Base-by-base conservation (phyloP, 2,888 invertebrate species). In the Mylabris sibirica region DNA sequence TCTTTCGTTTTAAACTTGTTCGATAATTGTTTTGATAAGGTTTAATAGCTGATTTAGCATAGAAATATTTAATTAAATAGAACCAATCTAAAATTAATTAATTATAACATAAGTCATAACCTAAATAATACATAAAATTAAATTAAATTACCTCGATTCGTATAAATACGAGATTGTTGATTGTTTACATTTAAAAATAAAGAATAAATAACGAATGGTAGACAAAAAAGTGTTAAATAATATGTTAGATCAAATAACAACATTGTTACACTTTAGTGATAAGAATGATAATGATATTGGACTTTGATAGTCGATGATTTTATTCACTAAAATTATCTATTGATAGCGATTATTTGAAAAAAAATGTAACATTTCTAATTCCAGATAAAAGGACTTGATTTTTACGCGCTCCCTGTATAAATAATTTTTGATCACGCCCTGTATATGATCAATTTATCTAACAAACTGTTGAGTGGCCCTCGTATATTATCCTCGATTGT, bases 201-300 rank as follows among this genome's bases (percentile, higher is more conserved):
- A 22, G 77, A 72, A 67, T 82, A 82, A n/a, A 76, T 20, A 8
- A 81, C 75, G 49, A 82, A 72, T 2, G 81, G 81, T 12, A 78
- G 67, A 12, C 78, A 41, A 57, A 81, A 77, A 44, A 83, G 72
- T 1, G 77, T 74, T 35, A 74, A 66, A 64, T 77, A 80, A 71
- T 80, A 81, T 11, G 70, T 63, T 22, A 72, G 41, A 65, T 70
- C 57, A 14, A 68, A 44, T 57, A 68, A 61, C 8, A 64, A n/a
- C 44, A 64, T 60, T 66, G 57, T 69, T 49, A 57, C 34, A 53
- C 3, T 24, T 24, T 11, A 49, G 30, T 30, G 30, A 30, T 30
- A 30, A 30, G 30, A 30, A 8, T 30, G 30, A 30, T 30, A 30
- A 30, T 30, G 30, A 30, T 6, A 30, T 30, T 30, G 30, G 8